Base-by-base conservation (phyloP, 1,140 invertebrate species). In the Cotesia typhae region DNA sequence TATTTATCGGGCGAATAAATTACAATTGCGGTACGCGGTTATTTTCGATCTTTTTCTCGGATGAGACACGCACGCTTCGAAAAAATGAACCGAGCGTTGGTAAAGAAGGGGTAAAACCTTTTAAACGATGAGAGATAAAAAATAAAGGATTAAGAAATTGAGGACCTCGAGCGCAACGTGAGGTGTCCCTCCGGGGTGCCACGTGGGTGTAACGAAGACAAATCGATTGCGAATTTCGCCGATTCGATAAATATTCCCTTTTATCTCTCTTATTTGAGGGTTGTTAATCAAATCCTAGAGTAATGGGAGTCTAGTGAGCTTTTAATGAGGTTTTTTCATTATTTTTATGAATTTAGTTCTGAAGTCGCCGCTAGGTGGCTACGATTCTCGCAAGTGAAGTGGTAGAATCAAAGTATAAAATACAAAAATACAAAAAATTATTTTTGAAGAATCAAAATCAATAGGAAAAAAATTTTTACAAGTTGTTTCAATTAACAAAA, bases 151-250 rank as follows among this genome's bases (percentile, higher is more conserved):
- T 17, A 52, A 28, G 17, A 63, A 61, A 47, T 57, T 57, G 53
- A 57, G 53, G 38, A 70, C 41, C 41, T 47, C 41, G 55, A 68
- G 71, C 59, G 12, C 68, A 59, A 65, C 59, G 66, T 67, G 71
- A 63, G 65, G 38, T 76, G 72, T 78, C 75, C 77, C 80, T 67
- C 74, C 74, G 77, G 78, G 78, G 78, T 75, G 73, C 76, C 80
- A 76, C 77, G 81, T 83, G 81, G 82, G 82, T 82, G 82, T 83
- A 82, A 83, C 81, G 79, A 83, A 83, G 82, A 83, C 80, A 80
- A 83, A 83, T 83, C 77, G 77, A 75, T 78, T 79, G 76, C 75
- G 78, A 82, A 83, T 83, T 83, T 79, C 80, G 82, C 82, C 80
- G 81, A 82, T 82, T 80, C 78, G 79, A 75, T 76, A 78, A 78